These are phyloP conservation scores for Epinotia demarniana DNA, from an alignment of 2,888 invertebrate genomes.

Conservation along the genomic window DNA sequence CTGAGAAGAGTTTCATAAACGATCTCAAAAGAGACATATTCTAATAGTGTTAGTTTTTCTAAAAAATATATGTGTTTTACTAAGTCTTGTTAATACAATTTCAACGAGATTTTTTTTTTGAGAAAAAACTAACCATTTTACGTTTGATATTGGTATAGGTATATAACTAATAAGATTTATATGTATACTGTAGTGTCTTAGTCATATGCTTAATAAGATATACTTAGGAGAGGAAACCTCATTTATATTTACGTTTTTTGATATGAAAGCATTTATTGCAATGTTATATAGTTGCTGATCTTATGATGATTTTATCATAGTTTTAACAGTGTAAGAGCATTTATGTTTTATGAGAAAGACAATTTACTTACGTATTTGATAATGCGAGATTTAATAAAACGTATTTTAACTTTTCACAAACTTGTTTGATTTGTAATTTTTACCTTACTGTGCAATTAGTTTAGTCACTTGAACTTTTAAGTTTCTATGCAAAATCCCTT, in stretches of 20 bases:
- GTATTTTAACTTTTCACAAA: background rate
- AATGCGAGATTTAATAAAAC: constrained; percentile 16
- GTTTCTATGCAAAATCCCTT: too few relatives aligned
- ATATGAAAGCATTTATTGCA: constrained; percentile 2
- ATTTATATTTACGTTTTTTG: constrained; percentile 3
- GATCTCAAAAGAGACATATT: background rate
- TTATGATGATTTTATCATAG: constrained; percentile 20
- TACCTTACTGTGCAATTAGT: too few relatives aligned
- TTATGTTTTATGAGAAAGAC: constrained; percentile 23
- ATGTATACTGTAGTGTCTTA: background rate
- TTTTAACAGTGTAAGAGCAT: constrained; percentile 8
- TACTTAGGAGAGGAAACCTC: background rate
- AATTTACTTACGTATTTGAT: constrained; percentile 4
- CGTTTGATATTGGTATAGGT: too few relatives aligned
- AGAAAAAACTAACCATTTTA: too few relatives aligned
- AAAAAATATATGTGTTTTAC: too few relatives aligned
- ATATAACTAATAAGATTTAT: background rate
- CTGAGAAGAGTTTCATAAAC: background rate
- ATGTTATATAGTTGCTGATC: background rate
- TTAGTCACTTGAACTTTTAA: too few relatives aligned
- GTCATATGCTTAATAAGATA: background rate
- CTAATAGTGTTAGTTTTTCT: too few relatives aligned
- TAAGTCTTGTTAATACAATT: too few relatives aligned
- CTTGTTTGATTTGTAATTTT: background rate
- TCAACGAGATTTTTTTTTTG: too few relatives aligned